Conservation (phyloP, 1,140 invertebrate species). For the Bombus consobrinus region DNA sequence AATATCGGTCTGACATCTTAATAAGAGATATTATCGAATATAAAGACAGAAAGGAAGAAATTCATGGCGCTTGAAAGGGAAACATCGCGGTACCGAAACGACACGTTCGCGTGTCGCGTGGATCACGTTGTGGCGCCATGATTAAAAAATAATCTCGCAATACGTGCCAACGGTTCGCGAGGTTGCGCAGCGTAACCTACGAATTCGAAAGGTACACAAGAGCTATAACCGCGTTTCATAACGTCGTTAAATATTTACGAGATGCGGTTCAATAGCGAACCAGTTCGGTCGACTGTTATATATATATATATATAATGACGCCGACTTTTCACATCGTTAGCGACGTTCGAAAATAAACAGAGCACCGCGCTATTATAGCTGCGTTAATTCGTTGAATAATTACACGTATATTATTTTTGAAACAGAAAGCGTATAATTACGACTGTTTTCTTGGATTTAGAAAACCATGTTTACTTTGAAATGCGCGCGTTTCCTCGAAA, state of each 20-base stretch:
- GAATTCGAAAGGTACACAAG: neutral
- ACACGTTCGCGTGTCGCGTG: neutral
- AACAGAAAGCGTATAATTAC: neutral
- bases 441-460: too few relatives aligned
- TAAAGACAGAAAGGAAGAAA: too few relatives aligned
- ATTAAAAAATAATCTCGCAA: constrained; percentile 60
- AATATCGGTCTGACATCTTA: too few relatives aligned
- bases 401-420: neutral
- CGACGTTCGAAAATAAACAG: neutral
- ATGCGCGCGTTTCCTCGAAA: neutral
- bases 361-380: neutral
- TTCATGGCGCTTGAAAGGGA: neutral
- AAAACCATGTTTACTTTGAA: neutral
- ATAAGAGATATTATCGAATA: too few relatives aligned
- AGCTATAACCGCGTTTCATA: neutral
- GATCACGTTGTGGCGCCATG: constrained; percentile 46
- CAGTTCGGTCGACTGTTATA: too few relatives aligned
- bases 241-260: constrained; percentile 5
- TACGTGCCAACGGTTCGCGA: constrained; percentile 33
- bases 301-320: neutral
- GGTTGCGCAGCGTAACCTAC: constrained; percentile 2
- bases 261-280: neutral
- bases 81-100: neutral
- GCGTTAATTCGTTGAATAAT: neutral
- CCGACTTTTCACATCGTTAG: neutral